Base-by-base conservation (phyloP, 2,888 invertebrate species). In the Volucella bombylans region DNA sequence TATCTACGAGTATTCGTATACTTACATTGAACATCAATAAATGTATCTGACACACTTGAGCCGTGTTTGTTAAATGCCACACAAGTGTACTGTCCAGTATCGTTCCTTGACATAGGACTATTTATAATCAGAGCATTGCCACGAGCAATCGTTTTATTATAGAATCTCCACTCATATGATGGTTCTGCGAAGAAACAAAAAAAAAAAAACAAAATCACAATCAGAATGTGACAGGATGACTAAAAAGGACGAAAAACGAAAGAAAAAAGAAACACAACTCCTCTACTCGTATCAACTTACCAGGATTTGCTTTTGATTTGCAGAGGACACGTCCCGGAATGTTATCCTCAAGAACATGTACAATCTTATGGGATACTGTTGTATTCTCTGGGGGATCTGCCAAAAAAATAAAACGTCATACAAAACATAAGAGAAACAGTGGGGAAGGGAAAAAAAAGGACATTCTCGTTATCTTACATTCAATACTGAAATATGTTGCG, bases 301-400 rank as follows among this genome's bases (percentile, higher is more conserved):
- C 93, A 49, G 93, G 93, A 89, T 92, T 93, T 79, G 93, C 93
- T 87, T 92, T 92, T 55, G 94, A 93, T 87, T 90, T 91, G 90
- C 94, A 94, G 78, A 92, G 89, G 69, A 94, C 92, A 87, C 92
- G 92, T 83, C 92, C 93, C 14, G 93, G 93, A 82, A 92, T 91
- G 85, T 92, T 91, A 62, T 92, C 92, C 89, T 93, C 93, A 77
- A 90, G 90, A 71, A 93, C 93, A 87, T 92, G 91, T 68, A 93
- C 90, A 87, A 88, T 87, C 49, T 87, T 89, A 77, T 90, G 90
- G 4, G 95, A 95, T 10, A 97, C 95, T 1, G 94, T 95, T 87
- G 97, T 94, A 89, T 96, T 96, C 90, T 97, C 96, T n/a, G 98
- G 98, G 86, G 96, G 95, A 93, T 95, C 96, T 96, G 86, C 52